These are phyloP conservation scores for Chunga burmeisteri DNA, from an alignment of 2,113 vertebrate species.

Conservation along the genomic window DNA sequence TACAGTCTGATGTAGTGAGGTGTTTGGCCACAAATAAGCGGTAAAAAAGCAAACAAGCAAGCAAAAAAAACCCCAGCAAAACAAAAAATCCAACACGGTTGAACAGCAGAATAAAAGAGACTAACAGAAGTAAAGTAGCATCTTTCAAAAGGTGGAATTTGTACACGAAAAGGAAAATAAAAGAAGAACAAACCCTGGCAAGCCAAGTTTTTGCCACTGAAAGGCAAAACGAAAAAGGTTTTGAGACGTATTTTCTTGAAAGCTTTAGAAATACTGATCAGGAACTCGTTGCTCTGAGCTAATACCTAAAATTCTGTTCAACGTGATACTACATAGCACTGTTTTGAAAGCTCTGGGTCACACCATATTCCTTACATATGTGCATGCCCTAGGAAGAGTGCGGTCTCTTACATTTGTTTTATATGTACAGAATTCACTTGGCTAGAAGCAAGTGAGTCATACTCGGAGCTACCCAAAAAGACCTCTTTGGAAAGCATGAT, in stretches of 20 bases:
- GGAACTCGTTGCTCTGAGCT: neutral
- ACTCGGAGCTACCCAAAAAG: neutral
- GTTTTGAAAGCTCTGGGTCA: neutral
- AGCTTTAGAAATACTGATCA: neutral
- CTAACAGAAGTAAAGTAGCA: neutral
- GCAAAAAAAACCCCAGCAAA: neutral
- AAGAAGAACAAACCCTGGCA: neutral
- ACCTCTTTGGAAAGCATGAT: neutral
- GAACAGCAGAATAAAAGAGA: neutral
- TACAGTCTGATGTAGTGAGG: neutral
- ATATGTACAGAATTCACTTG: neutral
- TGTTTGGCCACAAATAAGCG: neutral
- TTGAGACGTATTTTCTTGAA: neutral
- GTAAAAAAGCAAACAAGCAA: neutral
- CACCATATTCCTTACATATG: neutral
- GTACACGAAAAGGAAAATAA: neutral
- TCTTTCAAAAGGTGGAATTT: neutral
- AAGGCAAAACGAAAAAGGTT: neutral
- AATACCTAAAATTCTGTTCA: neutral
- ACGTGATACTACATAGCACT: neutral
- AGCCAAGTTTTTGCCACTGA: neutral
- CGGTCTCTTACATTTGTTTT: neutral
- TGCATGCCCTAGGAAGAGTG: neutral
- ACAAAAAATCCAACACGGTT: neutral
- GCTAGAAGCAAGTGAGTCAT: neutral